Evolutionary conservation across 2,113 vertebrate species (phyloP).

Genomic region (Ictalurus punctatus): DNA sequence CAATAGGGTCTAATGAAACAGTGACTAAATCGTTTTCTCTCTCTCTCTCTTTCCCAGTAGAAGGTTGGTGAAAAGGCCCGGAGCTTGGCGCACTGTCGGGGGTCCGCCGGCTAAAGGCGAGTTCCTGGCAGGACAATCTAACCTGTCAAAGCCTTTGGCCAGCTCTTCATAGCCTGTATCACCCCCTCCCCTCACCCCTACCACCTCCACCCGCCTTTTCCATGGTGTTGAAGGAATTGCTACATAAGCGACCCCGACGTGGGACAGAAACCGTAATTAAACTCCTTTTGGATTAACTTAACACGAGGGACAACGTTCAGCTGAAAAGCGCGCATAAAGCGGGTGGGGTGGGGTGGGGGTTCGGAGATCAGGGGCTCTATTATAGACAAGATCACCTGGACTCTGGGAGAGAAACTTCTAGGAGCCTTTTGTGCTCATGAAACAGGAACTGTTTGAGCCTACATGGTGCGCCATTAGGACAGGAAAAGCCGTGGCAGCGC

Average conservation of each 20-base stretch:
- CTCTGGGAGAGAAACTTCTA: slow-evolving; percentile 43
- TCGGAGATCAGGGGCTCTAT: slow-evolving; percentile 52
- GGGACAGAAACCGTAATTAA: slow-evolving; percentile 83
- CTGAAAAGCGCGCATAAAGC: slow-evolving; percentile 70
- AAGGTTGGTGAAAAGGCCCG: slow-evolving; percentile 79
- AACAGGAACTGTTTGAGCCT: slow-evolving; percentile 31
- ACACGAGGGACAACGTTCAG: slow-evolving; percentile 60
- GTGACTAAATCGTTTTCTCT: slow-evolving; percentile 87
- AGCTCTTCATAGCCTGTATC: slow-evolving; percentile 66
- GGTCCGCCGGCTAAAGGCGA: slow-evolving; percentile 69
- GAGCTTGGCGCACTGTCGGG: slow-evolving; percentile 70
- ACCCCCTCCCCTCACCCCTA: background rate
- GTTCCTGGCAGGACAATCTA: slow-evolving; percentile 76
- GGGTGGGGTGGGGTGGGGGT: slow-evolving; percentile 38
- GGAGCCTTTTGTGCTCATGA: slow-evolving; percentile 65
- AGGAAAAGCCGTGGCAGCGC: slow-evolving; percentile 14
- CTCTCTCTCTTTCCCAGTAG: slow-evolving; percentile 78
- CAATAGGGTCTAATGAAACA: slow-evolving; percentile 98
- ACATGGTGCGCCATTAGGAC: slow-evolving; percentile 26
- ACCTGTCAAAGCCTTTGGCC: slow-evolving; percentile 77
- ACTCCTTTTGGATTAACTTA: slow-evolving; percentile 74
- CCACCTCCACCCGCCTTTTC: slow-evolving; percentile 6
- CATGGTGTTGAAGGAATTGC: slow-evolving; percentile 69
- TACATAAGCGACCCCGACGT: slow-evolving; percentile 77
- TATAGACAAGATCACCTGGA: slow-evolving; percentile 54